Evolutionary conservation across 1,140 invertebrate species (phyloP), one percentile per base, ranked within the genome.

Genomic region (Drosophila pseudoobscura): DNA sequence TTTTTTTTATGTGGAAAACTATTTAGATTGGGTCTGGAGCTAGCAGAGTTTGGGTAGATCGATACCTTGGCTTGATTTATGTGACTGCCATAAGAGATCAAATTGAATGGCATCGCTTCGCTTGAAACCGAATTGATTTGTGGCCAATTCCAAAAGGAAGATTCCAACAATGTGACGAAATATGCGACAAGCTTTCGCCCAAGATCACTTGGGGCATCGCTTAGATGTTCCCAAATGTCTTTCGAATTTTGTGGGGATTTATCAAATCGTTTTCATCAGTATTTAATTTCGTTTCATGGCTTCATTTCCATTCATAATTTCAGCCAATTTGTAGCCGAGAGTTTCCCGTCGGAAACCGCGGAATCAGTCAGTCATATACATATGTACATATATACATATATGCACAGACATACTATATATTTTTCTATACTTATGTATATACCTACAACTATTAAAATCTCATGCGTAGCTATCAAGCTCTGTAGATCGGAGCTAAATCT

Each of bases 401-500:
- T 26, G 9, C 24, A 26, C 0, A 5, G 20, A 20, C 20, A 20
- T 31, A 22, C n/a, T 24, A 8, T 17, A 15, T 61, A 20, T 31
- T 11, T 17, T 60, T 60, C 47, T 49, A 24, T 26, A 29, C 26
- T 35, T 68, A 66, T 41, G 55, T 68, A 66, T 41, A 66, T 53
- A 66, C 43, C 31, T 44, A 68, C 29, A 8, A 31, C 29, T 69
- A 68, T 69, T 49, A 69, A 69, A 82, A 82, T 59, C 61, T 82
- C 74, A 82, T 73, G 78, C 78, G 65, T 61, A 69, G 60, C 75
- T 87, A 84, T 84, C 80, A 70, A 58, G 63, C 64, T 60, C 68
- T 41, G 73, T 77, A 80, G 80, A 84, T 84, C 80, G 80, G 70
- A 54, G 64, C 57, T 74, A 87, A 84, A 84, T 87, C 77, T 87